Percentiles rank a stretch among this genome's conserved stretches.
These are phyloP conservation scores for Falco punctatus DNA, from an alignment of 2,113 vertebrate genomes.

Conservation along the genomic window DNA sequence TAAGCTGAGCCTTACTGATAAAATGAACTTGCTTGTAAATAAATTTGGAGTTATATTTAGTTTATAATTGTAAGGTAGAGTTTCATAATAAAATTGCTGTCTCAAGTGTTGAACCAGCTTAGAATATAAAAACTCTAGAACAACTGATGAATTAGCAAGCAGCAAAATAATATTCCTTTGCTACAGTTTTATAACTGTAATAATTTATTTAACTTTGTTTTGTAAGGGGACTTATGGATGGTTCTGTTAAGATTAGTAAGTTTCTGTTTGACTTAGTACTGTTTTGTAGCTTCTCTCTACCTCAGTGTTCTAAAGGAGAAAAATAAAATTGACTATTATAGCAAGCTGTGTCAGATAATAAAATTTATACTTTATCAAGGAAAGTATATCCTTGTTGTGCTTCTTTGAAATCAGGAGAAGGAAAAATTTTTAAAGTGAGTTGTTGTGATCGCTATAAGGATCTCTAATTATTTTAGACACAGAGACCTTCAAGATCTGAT, in stretches of 20 bases:
- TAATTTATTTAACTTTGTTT: not conserved
- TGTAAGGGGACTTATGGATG: not conserved
- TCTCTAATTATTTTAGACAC: not conserved
- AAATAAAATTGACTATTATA: not conserved
- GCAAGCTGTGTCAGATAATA: not conserved
- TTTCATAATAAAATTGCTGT: not conserved
- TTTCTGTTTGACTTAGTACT: not conserved
- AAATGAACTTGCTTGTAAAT: constrained; percentile 82
- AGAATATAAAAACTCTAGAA: not conserved
- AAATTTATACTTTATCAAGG: not conserved
- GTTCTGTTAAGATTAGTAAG: not conserved
- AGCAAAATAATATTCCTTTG: not conserved
- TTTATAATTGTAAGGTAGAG: constrained; percentile 44
- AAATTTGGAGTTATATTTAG: constrained; percentile 84
- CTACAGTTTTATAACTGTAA: not conserved
- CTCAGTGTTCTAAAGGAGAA: not conserved
- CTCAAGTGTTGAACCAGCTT: not conserved
- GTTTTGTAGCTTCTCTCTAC: not conserved
- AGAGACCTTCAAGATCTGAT: not conserved
- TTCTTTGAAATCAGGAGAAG: not conserved
- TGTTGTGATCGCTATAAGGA: not conserved
- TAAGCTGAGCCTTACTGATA: constrained; percentile 82
- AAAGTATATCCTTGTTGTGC: not conserved
- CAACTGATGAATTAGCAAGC: not conserved
- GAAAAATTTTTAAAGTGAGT: not conserved